These are phyloP conservation scores for Stichopus horrens DNA, from an alignment of 53 echinoderm and acorn worm genomes.

Conservation along the genomic window DNA sequence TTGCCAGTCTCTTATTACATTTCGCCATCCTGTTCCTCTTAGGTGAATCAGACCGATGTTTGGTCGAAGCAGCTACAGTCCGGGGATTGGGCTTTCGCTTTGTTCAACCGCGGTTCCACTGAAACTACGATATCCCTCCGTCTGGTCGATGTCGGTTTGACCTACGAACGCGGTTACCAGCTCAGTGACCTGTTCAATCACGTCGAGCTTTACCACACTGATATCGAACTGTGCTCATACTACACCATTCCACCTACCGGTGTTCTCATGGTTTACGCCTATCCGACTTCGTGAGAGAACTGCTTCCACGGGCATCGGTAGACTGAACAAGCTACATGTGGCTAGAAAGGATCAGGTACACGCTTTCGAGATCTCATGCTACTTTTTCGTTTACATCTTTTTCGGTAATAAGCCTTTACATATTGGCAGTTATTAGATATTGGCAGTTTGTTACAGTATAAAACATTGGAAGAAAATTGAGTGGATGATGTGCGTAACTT, in stretches of 20 bases:
- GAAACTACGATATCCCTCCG: conserved; percentile 59
- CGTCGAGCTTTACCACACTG: conserved; percentile 62
- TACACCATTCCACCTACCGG: conserved; percentile 69
- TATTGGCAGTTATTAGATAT: too few relatives aligned
- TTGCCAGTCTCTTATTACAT: too few relatives aligned
- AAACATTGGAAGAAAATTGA: too few relatives aligned
- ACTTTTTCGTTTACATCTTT: too few relatives aligned
- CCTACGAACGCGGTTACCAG: conserved; percentile 63
- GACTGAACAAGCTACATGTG: too few relatives aligned
- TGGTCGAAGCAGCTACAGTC: conserved; percentile 59
- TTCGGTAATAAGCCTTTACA: too few relatives aligned
- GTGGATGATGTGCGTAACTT: too few relatives aligned
- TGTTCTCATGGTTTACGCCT: conserved; percentile 70
- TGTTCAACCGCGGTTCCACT: conserved; percentile 57
- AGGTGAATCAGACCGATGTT: conserved; percentile 63
- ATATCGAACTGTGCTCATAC: conserved; percentile 45
- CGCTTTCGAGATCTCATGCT: too few relatives aligned
- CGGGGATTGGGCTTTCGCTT: conserved; percentile 59
- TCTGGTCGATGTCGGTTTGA: conserved; percentile 69
- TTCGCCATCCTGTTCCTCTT: background rate
- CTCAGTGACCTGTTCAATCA: conserved; percentile 68
- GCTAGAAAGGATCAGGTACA: too few relatives aligned
- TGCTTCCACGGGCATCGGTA: too few relatives aligned
- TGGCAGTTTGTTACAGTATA: too few relatives aligned
- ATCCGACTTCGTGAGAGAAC: conserved; percentile 59